phyloP scores from a whole-genome alignment of 2,888 invertebrate genomes.

The Ethmia dodecea region DNA sequence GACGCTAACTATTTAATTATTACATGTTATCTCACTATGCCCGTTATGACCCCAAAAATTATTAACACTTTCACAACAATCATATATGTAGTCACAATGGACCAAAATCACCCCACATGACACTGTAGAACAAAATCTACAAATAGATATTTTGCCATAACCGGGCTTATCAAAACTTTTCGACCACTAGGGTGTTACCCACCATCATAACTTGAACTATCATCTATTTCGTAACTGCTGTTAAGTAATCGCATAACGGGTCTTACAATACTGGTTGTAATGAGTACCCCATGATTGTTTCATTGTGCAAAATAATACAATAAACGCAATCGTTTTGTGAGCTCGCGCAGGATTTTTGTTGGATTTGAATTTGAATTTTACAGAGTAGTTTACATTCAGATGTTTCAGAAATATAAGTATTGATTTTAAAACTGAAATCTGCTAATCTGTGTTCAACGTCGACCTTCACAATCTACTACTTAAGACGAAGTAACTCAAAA shows the following conservation, averaged over 20 bases:
- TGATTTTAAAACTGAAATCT: too few relatives aligned
- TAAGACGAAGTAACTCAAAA: too few relatives aligned
- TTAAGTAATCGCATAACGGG: slow-evolving; percentile 3
- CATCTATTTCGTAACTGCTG: neutral
- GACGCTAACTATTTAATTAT: too few relatives aligned
- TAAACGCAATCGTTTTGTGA: slow-evolving; percentile 39
- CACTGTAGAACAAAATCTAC: slow-evolving; percentile 33
- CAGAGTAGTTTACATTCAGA: slow-evolving; percentile 19
- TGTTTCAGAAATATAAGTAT: too few relatives aligned
- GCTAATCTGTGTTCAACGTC: too few relatives aligned
- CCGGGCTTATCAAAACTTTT: slow-evolving; percentile 31
- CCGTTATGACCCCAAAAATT: slow-evolving; percentile 15
- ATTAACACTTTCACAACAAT: slow-evolving; percentile 21
- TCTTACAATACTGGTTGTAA: slow-evolving; percentile 15
- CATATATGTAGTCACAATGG: slow-evolving; percentile 31
- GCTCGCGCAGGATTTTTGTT: slow-evolving; percentile 33
- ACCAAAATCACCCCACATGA: slow-evolving; percentile 30
- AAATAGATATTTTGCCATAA: slow-evolving; percentile 41
- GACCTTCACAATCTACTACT: too few relatives aligned
- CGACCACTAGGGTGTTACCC: slow-evolving; percentile 20
- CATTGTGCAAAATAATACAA: slow-evolving; percentile 37
- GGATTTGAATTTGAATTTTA: slow-evolving; percentile 16
- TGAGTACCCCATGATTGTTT: slow-evolving; percentile 33
- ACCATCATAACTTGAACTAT: slow-evolving; percentile 20
- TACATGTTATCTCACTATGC: neutral